These are phyloP conservation scores for Drosophila yooni DNA, from an alignment of 2,888 invertebrate genomes.

Conservation along the genomic window DNA sequence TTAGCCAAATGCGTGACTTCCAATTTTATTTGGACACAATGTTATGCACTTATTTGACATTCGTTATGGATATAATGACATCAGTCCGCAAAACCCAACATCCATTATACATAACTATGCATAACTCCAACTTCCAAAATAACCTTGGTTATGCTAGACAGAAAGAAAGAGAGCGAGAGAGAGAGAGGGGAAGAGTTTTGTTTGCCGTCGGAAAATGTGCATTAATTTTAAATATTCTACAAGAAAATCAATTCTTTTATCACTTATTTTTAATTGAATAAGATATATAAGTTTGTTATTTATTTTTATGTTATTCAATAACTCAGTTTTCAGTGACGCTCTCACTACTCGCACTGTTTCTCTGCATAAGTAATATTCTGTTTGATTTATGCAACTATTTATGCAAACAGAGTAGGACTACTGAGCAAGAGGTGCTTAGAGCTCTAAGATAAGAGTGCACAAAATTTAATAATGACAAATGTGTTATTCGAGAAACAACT, in stretches of 20 bases:
- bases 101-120: neutral
- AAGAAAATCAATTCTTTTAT: neutral
- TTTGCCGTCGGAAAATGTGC: neutral
- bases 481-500: conserved; percentile 35
- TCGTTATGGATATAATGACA: conserved; percentile 6
- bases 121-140: neutral
- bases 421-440: conserved; percentile 2
- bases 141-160: neutral
- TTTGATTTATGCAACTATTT: conserved; percentile 62
- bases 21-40: conserved; percentile 5
- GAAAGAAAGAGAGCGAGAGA: neutral
- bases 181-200: neutral
- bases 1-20: conserved; percentile 50
- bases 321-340: neutral
- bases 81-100: conserved; percentile 3
- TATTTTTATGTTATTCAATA: neutral
- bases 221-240: neutral
- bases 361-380: conserved; percentile 20
- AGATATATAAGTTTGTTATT: neutral
- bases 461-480: conserved; percentile 55
- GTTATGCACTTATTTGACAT: conserved; percentile 17
- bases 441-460: conserved; percentile 9
- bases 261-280: neutral
- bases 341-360: neutral
- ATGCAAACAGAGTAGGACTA: conserved; percentile 11